Conservation (phyloP, 2,113 vertebrate species). For the Elephantulus edwardii region DNA sequence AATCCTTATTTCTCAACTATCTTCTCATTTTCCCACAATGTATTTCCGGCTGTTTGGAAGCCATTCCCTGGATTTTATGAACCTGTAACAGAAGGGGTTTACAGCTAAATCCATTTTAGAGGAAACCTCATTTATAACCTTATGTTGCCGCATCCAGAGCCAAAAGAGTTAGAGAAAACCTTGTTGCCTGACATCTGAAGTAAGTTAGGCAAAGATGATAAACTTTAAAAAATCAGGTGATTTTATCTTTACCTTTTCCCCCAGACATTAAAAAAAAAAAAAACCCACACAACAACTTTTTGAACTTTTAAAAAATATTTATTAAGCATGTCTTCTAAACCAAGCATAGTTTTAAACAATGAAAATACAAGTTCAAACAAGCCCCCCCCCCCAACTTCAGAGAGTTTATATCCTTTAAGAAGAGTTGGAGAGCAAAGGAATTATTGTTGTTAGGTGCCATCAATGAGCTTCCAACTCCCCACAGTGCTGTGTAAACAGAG, state of each 20-base stretch:
- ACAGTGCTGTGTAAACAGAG: background rate
- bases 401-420: background rate
- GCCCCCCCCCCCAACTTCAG: background rate
- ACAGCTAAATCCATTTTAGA: slow-evolving; percentile 68
- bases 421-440: background rate
- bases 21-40: slow-evolving; percentile 74
- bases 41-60: slow-evolving; percentile 69
- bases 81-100: slow-evolving; percentile 56
- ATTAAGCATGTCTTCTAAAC: background rate
- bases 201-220: slow-evolving; percentile 10
- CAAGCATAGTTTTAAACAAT: background rate
- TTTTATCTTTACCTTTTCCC: too few relatives aligned
- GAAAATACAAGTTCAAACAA: background rate
- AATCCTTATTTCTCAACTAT: slow-evolving; percentile 79
- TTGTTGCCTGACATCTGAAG: slow-evolving; percentile 24
- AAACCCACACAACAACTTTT: too few relatives aligned
- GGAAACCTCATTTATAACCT: slow-evolving; percentile 54
- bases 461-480: background rate
- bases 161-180: slow-evolving; percentile 67
- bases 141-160: slow-evolving; percentile 47
- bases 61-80: slow-evolving; percentile 75
- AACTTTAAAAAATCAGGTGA: slow-evolving; percentile 65
- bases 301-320: background rate
- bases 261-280: too few relatives aligned
- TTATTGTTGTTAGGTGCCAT: background rate